phyloP scores from a whole-genome alignment of 2,797 vertebrate species.

The Peromyscus eremicus region DNA sequence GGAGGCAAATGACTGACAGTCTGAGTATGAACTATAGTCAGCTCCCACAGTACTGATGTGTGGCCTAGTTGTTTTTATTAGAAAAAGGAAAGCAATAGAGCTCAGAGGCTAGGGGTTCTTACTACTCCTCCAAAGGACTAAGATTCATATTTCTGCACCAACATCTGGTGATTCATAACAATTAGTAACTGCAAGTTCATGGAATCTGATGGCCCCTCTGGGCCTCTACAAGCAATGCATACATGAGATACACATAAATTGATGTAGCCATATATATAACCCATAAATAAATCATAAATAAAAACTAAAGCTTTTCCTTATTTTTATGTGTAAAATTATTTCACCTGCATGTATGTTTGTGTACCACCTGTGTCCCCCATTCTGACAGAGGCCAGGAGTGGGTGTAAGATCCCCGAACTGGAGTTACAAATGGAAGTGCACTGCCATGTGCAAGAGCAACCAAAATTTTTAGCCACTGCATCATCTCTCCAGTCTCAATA shows the following conservation, averaged over 20 bases:
- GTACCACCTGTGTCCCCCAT: too few species aligned
- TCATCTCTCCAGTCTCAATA: neutral
- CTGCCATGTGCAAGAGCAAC: neutral
- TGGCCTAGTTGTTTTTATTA: neutral
- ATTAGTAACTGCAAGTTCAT: neutral
- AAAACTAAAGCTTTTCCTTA: neutral
- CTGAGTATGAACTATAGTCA: neutral
- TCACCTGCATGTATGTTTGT: neutral
- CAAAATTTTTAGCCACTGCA: neutral
- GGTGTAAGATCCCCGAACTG: neutral
- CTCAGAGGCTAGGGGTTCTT: neutral
- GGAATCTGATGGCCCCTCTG: neutral
- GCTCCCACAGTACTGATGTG: too few species aligned
- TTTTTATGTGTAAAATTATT: neutral
- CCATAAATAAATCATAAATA: neutral
- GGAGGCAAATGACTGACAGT: neutral
- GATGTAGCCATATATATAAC: too few species aligned
- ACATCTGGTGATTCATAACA: too few species aligned
- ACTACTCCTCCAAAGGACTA: neutral
- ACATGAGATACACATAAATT: neutral
- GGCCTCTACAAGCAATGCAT: neutral
- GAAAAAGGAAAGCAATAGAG: neutral
- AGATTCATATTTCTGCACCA: neutral
- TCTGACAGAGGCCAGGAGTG: neutral
- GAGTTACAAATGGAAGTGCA: neutral